Base-by-base conservation (phyloP, 2,888 invertebrate species). In the Phaedon cochleariae region DNA sequence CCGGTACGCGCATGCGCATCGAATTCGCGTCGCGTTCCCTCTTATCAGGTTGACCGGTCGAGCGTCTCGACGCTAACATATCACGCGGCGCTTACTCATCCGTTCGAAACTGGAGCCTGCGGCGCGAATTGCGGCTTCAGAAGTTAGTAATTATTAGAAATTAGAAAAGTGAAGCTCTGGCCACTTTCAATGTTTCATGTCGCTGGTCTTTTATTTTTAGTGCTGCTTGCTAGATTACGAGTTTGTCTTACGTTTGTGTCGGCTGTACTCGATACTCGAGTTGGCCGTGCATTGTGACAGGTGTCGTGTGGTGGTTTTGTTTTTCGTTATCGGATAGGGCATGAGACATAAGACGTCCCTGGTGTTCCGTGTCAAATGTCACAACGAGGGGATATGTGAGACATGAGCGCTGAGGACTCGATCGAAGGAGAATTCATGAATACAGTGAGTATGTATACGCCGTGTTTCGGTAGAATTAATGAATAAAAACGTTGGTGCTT, bases 41-140 rank as follows among this genome's bases (percentile, higher is more conserved):
- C 54, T 65, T 65, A 63, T 57, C 51, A 63, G 57, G 57, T 51
- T 53, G 54, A 59, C 41, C 60, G 67, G 48, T 34, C 64, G 59
- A 45, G 51, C 63, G 63, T 60, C 59, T 15, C 59, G 67, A 62
- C 67, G 63, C 59, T 63, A 41, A 53, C 46, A 46, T 34, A 59
- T 64, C 64, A 64, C 31, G 59, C 53, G 60, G 60, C 63, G 67
- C 52, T 67, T 63, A 63, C 63, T 63, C 67, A 63, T 61, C 57
- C 51, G 61, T 54, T 53, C 59, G 57, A 18, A 57, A 51, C 45
- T 41, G 58, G 51, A n/a, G 41, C 15, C 15, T 15, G 4, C 62
- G 62, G 49, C 62, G 55, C 53, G 52, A 41, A n/a, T 41, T 15
- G 15, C 7, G 41, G 15, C 15, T 15, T 1, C n/a, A 15, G 6